Percentiles rank a stretch among this genome's conserved stretches.
Conservation (phyloP, 2,797 vertebrate species). For the Hoplostethus mediterraneus region DNA sequence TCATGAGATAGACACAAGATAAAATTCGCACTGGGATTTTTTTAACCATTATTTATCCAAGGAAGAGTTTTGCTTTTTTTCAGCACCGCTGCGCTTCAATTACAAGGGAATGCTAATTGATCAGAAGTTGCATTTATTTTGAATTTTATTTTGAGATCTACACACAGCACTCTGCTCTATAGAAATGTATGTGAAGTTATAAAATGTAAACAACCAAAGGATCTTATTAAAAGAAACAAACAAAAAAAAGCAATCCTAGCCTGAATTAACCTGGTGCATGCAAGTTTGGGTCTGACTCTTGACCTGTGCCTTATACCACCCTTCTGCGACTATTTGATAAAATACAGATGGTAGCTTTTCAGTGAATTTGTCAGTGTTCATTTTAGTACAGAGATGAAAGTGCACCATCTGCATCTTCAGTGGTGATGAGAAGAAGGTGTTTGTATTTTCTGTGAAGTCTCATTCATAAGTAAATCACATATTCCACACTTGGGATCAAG, state of each 20-base stretch:
- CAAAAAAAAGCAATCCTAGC: neutral
- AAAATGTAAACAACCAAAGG: neutral
- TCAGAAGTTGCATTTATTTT: neutral
- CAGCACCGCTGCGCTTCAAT: conserved; percentile 14
- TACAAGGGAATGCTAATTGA: conserved; percentile 4
- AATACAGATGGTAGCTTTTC: conserved; percentile 4
- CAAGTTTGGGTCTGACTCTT: no score
- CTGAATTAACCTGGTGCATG: no score
- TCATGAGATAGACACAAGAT: neutral
- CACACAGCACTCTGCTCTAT: neutral
- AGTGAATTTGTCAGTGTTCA: neutral
- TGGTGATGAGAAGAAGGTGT: neutral
- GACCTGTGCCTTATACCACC: no score
- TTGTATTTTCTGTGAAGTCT: neutral
- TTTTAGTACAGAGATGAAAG: no score
- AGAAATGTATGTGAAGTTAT: neutral
- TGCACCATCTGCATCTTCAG: neutral
- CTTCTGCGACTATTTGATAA: no score
- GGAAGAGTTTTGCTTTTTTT: conserved; percentile 14
- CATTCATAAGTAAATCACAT: neutral
- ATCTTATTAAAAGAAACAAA: neutral
- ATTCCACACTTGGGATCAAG: neutral
- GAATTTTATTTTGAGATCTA: neutral
- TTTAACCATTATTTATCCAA: neutral
- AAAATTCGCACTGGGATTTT: neutral